A percentile compares a stretch with the other conserved stretches of the same genome.
Evolutionary conservation across 35 echinoderm and acorn worm species (phyloP).

Genomic region (Heliocidaris erythrogramma): DNA sequence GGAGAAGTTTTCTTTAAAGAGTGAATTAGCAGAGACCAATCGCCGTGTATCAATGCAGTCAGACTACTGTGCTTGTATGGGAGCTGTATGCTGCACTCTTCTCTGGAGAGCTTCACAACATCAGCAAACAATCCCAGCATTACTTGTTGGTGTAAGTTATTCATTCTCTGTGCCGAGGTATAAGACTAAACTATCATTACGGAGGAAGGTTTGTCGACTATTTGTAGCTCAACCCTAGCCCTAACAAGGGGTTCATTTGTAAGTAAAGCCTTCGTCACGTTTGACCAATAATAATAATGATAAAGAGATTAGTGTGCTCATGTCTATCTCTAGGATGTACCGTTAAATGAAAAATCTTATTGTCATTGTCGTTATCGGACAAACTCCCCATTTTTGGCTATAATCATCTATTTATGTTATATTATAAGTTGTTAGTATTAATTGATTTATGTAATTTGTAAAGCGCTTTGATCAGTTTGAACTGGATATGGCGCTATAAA

Average conservation of each 20-base stretch:
- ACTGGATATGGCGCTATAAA: too few species aligned
- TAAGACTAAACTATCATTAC: not conserved
- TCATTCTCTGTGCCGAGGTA: not conserved
- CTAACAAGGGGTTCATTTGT: not conserved
- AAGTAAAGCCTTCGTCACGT: too few species aligned
- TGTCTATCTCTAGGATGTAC: too few species aligned
- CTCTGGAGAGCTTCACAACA: constrained; percentile 72
- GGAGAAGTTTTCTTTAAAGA: constrained; percentile 59
- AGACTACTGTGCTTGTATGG: constrained; percentile 81
- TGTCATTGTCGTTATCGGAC: too few species aligned
- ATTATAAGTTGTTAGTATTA: too few species aligned
- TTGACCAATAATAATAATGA: too few species aligned
- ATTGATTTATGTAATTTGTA: too few species aligned
- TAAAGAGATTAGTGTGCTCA: too few species aligned
- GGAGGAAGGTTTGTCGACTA: not conserved
- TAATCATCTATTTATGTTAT: too few species aligned
- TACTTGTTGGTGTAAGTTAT: constrained; percentile 63
- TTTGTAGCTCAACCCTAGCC: not conserved
- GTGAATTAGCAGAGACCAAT: constrained; percentile 56
- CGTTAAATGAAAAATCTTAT: too few species aligned
- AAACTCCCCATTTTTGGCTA: too few species aligned
- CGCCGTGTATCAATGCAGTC: constrained; percentile 66
- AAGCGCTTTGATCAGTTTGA: too few species aligned
- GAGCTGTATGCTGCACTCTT: constrained; percentile 66
- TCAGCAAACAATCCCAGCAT: constrained; percentile 57